Conservation (phyloP, 2,113 vertebrate genomes). For the Seriola rivoliana region DNA sequence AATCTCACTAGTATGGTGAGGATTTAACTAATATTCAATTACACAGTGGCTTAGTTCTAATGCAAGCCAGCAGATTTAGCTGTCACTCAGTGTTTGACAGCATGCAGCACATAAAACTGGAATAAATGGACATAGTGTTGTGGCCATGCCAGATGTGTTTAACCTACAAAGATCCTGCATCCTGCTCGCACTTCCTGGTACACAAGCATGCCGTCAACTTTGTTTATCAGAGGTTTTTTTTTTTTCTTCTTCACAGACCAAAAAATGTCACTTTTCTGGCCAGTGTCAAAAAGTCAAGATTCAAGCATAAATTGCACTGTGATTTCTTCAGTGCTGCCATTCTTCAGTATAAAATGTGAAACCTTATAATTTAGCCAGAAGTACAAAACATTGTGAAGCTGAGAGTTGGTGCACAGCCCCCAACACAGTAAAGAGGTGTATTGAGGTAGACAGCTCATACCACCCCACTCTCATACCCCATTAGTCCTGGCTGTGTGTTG, state of each 20-base stretch:
- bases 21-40: slow-evolving; percentile 81
- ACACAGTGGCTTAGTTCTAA: slow-evolving; percentile 75
- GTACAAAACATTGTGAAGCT: slow-evolving; percentile 22
- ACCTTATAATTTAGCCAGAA: slow-evolving; percentile 14
- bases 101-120: slow-evolving; percentile 41
- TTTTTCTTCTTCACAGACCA: slow-evolving; percentile 30
- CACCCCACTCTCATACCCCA: slow-evolving; percentile 56
- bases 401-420: slow-evolving; percentile 17
- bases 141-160: slow-evolving; percentile 63
- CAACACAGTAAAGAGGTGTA: slow-evolving; percentile 52
- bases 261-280: slow-evolving; percentile 43
- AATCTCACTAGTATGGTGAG: slow-evolving; percentile 60
- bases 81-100: slow-evolving; percentile 63
- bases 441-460: slow-evolving; percentile 62
- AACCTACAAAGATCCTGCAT: slow-evolving; percentile 59
- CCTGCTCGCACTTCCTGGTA: slow-evolving; percentile 52
- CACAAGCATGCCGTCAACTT: slow-evolving; percentile 59
- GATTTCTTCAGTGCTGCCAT: slow-evolving; percentile 31
- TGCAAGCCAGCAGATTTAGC: slow-evolving; percentile 73
- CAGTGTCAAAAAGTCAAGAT: slow-evolving; percentile 44
- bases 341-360: slow-evolving; percentile 17
- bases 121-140: slow-evolving; percentile 63
- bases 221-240: slow-evolving; percentile 53
- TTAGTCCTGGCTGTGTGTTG: slow-evolving; percentile 65
- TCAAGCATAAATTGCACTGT: slow-evolving; percentile 9